phyloP scores from a whole-genome alignment of 2,113 vertebrate genomes.

The Oophaga pumilio region DNA sequence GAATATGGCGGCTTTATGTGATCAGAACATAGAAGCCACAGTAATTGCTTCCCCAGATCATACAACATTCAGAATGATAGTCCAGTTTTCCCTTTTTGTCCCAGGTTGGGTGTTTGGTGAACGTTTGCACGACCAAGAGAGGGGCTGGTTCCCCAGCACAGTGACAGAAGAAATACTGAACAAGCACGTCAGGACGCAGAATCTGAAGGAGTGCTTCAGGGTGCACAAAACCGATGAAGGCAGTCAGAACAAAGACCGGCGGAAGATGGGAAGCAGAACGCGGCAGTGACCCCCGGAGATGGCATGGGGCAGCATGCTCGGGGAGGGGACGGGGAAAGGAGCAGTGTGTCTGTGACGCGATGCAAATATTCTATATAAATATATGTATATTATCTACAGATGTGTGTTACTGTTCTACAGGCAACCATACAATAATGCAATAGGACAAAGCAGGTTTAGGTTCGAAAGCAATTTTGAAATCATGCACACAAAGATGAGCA shows the following conservation, averaged over 20 bases:
- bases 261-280: slow-evolving; percentile 79
- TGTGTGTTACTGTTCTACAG: slow-evolving; percentile 37
- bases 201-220: slow-evolving; percentile 88
- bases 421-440: background rate
- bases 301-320: slow-evolving; percentile 4
- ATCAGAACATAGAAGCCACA: background rate
- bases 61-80: background rate
- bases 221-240: slow-evolving; percentile 89
- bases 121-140: slow-evolving; percentile 91
- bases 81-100: background rate
- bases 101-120: slow-evolving; percentile 96
- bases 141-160: slow-evolving; percentile 93
- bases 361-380: slow-evolving; percentile 57
- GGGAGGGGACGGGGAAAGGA: slow-evolving; percentile 35
- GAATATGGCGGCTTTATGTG: background rate
- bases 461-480: background rate
- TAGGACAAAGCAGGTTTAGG: background rate
- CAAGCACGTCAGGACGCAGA: slow-evolving; percentile 90
- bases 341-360: slow-evolving; percentile 53
- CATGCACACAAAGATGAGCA: background rate
- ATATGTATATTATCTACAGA: slow-evolving; percentile 56
- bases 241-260: slow-evolving; percentile 71
- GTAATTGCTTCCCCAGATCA: background rate
- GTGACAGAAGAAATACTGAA: slow-evolving; percentile 91
- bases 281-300: slow-evolving; percentile 69